Base-by-base conservation (phyloP, 2,888 invertebrate species). In the Choreutis nemorana region DNA sequence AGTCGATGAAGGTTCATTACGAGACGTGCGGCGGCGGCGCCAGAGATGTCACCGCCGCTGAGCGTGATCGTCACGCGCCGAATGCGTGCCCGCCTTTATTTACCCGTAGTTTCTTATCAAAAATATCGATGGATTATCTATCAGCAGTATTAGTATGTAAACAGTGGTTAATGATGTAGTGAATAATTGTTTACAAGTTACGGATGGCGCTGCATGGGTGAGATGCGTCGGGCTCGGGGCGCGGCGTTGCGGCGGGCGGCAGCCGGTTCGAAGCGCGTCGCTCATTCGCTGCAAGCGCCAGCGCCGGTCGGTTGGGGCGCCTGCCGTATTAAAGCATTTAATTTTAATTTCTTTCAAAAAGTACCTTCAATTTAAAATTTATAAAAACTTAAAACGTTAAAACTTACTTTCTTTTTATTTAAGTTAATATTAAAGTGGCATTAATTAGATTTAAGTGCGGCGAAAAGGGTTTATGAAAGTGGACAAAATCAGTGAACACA, bases 21-120 rank as follows among this genome's bases (percentile, higher is more conserved):
- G 26, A 31, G 31, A 32, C 44, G 42, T n/a, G 33, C 44, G 42
- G 37, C 42, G 51, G 54, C 50, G 61, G 61, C 62, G 64, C 63
- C 61, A 51, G 45, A n/a, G 44, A 43, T 40, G 55, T 55, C 72
- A 67, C 57, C 45, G 55, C 36, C 32, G 22, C 41, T 35, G 35
- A 50, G 58, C 71, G 64, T 75, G 75, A 56, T 40, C 48, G 46
- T 57, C 77, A 73, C 70, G 73, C 61, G 39, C 27, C 37, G 35
- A 20, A 38, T 23, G 40, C 72, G 66, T 77, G 77, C 44, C 32
- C n/a, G n/a, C n/a, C 29, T 44, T 48, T 65, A 60, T 66, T 62
- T 66, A 58, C 15, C 24, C 7, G 8, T 45, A 50, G 42, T 48
- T 40, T 39, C 47, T 48, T 62, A 67, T 68, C 63, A 35, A 40